Evolutionary conservation across 2,797 vertebrate genomes (phyloP), one percentile per base, ranked within the genome.

Genomic region (Melanotaenia pygmaea): DNA sequence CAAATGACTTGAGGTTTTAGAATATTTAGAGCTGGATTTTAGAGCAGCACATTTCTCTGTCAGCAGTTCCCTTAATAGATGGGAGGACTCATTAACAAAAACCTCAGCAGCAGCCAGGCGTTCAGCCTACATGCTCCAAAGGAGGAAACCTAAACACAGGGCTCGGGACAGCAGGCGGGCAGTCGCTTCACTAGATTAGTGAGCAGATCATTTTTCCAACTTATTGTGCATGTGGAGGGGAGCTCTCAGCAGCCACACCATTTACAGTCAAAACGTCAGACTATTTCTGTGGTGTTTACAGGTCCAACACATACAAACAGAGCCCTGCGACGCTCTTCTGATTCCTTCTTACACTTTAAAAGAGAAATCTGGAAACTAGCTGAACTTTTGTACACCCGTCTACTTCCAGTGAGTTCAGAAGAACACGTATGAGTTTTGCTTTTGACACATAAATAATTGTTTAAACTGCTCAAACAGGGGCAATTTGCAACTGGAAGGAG

Each of bases 241-340:
- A 57, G 14, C 37, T 59, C 74, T 80, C 57, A 60, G 78, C 71
- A 9, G 5, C 51, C 26, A 10, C 59, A n/a, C 72, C 80, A 70
- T 86, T 82, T 86, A 77, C 64, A 84, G 86, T 70, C 61, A 79
- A 56, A 69, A 59, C 67, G 66, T 77, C 20, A 24, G 74, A 66
- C 67, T 72, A 12, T 77, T 80, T 68, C 11, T 70, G 61, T 45
- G 54, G 24, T 76, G 65, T 86, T 88, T 77, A 84, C 32, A 76
- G 20, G 53, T 70, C 59, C 47, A 74, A 24, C 75, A 58, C 74
- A 78, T 38, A 76, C 56, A 81, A 76, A 74, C 35, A 3, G 62
- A 74, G 59, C 38, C 63, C 64, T 30, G 28, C 28, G 4, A 30
- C 28, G 28, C 28, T 64, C 64, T 0, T 8, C 70, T 22, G 40